Evolutionary conservation across 2,113 vertebrate species (phyloP), one percentile per base, ranked within the genome.

Genomic region (Colius striatus): DNA sequence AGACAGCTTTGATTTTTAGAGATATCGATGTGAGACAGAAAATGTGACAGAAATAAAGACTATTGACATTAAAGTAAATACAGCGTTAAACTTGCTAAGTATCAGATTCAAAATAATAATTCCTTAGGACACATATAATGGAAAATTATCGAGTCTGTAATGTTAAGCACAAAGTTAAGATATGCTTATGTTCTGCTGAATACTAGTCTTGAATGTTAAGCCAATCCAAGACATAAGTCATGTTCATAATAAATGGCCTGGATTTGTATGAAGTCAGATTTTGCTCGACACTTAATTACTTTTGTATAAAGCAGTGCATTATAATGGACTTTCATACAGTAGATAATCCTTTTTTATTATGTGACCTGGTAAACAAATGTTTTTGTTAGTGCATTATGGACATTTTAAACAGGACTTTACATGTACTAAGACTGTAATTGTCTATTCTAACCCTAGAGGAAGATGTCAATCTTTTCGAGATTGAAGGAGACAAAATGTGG

Each of bases 261-360:
- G 30, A 72, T 94, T 92, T 97, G 47, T 50, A 76, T 73, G 10
- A 94, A 89, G 30, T 61, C 36, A 72, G n/a, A 68, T 89, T 91
- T 86, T 91, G 81, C 50, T 89, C 78, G 29, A 23, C 3, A 7
- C 43, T 92, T 87, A 84, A 73, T 87, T 88, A 36, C 6, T 43
- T 84, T 83, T 74, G 14, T 48, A 22, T 76, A 9, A 85, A 87
- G 19, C 55, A 80, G 32, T 79, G 36, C 32, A 89, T 82, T 90
- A 47, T 68, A 76, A 89, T 75, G 18, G 32, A 27, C 16, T 85
- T 82, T 7, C 34, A 36, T 72, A 47, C 34, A 60, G 26, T 83
- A 65, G 23, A 19, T 66, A 67, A 73, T 62, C 58, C 9, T 68
- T 50, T 70, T 29, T 36, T 71, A 90, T 84, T 15, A 9, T 48